These are phyloP conservation scores for Coryphaenoides rupestris DNA, from an alignment of 2,113 vertebrate species.

Conservation along the genomic window DNA sequence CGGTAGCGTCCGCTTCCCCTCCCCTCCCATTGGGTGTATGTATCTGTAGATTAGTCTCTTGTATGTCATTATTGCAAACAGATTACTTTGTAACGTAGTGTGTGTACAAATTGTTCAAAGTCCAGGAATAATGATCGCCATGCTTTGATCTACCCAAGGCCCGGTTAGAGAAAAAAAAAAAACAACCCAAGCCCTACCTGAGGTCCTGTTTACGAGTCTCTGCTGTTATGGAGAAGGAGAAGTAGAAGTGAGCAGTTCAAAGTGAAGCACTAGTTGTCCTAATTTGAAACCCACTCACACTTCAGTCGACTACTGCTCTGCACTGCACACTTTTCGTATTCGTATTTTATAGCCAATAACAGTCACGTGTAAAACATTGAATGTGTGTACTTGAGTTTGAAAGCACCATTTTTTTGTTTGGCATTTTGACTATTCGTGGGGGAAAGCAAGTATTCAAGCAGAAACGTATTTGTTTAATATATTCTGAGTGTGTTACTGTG, in stretches of 20 bases:
- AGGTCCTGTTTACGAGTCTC: constrained; percentile 21
- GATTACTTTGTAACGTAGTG: constrained; percentile 40
- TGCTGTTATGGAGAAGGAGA: background rate
- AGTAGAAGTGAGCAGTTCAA: background rate
- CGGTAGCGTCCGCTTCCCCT: no score
- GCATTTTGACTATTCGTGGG: constrained; percentile 24
- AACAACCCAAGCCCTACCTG: no score
- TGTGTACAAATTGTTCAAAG: constrained; percentile 58
- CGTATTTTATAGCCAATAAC: no score
- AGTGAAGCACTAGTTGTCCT: no score
- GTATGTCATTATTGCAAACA: constrained; percentile 64
- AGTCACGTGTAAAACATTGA: no score
- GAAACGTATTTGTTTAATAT: constrained; percentile 41
- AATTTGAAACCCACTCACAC: no score
- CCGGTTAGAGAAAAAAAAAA: no score
- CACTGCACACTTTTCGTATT: no score
- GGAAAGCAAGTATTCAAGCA: constrained; percentile 39
- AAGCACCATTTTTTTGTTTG: constrained; percentile 18
- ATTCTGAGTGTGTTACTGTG: constrained; percentile 58
- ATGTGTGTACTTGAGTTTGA: no score
- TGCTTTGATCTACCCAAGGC: constrained; percentile 17
- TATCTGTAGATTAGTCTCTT: constrained; percentile 37
- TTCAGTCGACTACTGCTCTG: no score
- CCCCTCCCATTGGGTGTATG: constrained; percentile 56
- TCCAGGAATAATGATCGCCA: constrained; percentile 43